phyloP scores from a whole-genome alignment of 2,113 vertebrate genomes.

The crab-eating macaque (Macaca fascicularis) region T2T-MFA8v1.1 NC_088380.1:37688001-37688500 shows the following conservation, averaged over 20 bases:
- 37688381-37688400: background rate
- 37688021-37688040: too few species aligned
- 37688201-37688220: too few species aligned
- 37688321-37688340: background rate
- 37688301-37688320: background rate
- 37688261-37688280: background rate
- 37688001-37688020: too few species aligned
- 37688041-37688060: too few species aligned
- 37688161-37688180: too few species aligned
- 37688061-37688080: too few species aligned
- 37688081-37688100: too few species aligned
- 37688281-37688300: background rate
- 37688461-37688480: background rate
- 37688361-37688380: background rate
- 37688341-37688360: background rate
- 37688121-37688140: too few species aligned
- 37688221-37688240: too few species aligned
- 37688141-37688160: too few species aligned
- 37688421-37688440: background rate
- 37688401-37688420: background rate
- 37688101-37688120: too few species aligned
- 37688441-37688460: background rate
- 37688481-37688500: background rate
- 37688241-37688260: background rate
- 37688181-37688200: too few species aligned